Conservation (phyloP, 2,888 invertebrate species). For the Xestobium rufovillosum region DNA sequence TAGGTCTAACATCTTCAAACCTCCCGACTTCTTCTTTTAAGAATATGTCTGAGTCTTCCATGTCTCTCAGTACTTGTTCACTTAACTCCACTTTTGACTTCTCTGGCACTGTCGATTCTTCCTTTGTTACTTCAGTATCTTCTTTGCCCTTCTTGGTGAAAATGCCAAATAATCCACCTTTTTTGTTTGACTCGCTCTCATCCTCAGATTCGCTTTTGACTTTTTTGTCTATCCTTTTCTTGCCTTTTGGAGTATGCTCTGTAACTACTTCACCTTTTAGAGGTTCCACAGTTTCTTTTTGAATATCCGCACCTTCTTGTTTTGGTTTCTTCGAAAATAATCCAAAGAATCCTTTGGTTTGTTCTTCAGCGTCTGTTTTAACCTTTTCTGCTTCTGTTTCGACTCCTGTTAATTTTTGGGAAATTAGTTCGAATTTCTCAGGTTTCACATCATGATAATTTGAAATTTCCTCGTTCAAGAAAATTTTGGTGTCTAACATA, state of each 20-base stretch:
- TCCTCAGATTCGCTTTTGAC: not conserved
- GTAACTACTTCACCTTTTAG: no score
- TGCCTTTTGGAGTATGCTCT: no score
- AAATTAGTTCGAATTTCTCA: no score
- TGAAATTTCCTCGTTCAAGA: constrained; percentile 24
- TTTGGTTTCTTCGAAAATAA: constrained; percentile 31
- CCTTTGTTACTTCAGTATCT: constrained; percentile 8
- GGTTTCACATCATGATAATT: constrained; percentile 25
- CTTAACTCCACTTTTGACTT: no score
- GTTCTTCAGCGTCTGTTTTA: constrained; percentile 5
- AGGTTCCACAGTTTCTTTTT: no score
- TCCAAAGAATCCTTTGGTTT: constrained; percentile 26
- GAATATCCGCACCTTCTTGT: no score
- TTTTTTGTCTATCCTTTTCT: constrained; percentile 2
- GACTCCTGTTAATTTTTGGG: constrained; percentile 7
- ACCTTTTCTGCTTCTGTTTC: constrained; percentile 7
- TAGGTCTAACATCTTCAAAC: constrained; percentile 22
- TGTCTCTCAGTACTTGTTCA: constrained; percentile 15
- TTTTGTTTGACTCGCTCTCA: not conserved
- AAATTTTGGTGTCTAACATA: constrained; percentile 24
- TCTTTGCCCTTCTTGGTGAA: constrained; percentile 1
- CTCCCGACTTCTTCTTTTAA: constrained; percentile 23
- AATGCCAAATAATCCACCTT: not conserved
- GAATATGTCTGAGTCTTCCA: constrained; percentile 21
- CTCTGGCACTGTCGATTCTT: constrained; percentile 7